These are phyloP conservation scores for Drosophila cognata DNA, from an alignment of 2,888 invertebrate species.

Conservation along the genomic window DNA sequence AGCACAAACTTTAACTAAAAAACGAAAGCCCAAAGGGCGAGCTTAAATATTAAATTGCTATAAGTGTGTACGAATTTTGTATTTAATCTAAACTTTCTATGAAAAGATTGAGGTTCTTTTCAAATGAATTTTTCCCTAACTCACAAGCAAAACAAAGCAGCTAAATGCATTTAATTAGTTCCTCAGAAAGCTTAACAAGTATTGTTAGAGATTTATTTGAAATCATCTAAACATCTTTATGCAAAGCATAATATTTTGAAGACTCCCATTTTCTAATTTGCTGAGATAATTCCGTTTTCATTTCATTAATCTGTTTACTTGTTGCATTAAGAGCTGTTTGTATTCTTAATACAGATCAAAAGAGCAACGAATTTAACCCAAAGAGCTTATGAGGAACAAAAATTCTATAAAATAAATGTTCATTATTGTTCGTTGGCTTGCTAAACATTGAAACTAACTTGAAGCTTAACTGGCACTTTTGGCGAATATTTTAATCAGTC, in stretches of 20 bases:
- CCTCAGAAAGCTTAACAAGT: background rate
- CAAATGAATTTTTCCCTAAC: background rate
- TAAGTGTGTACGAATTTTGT: constrained; percentile 10
- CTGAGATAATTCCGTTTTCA: constrained; percentile 1
- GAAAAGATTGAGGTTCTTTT: constrained; percentile 4
- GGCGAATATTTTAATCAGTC: constrained; percentile 49
- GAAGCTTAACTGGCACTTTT: constrained; percentile 55
- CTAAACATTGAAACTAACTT: constrained; percentile 19
- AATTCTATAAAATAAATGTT: background rate
- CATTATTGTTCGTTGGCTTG: background rate
- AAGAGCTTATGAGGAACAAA: background rate
- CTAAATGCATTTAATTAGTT: constrained; percentile 26
- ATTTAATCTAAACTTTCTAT: background rate
- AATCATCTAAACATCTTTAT: constrained; percentile 1
- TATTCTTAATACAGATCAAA: background rate
- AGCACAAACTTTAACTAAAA: constrained; percentile 72
- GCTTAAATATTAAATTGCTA: constrained; percentile 37
- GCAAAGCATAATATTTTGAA: background rate
- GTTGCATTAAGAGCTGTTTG: background rate
- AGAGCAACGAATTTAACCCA: background rate
- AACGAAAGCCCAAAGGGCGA: constrained; percentile 40
- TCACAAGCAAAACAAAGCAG: background rate
- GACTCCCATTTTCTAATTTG: background rate
- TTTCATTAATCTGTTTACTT: background rate
- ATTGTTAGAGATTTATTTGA: background rate